These are phyloP conservation scores for Decapterus maruadsi DNA, from an alignment of 2,797 vertebrate species.

Conservation along the genomic window DNA sequence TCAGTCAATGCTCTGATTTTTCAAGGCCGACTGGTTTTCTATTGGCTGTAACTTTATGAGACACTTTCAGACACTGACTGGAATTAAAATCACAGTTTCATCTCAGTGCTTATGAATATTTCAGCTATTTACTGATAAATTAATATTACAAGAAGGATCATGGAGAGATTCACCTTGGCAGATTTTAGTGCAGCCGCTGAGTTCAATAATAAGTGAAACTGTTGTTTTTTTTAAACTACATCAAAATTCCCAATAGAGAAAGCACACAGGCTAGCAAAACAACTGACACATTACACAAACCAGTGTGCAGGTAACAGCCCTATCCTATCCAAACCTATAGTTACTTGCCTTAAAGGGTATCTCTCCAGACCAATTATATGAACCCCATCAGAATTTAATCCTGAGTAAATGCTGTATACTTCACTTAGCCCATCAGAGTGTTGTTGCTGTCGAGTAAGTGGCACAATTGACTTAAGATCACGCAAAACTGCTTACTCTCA, in stretches of 20 bases:
- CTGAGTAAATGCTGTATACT: slow-evolving; percentile 54
- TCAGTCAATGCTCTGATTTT: not conserved
- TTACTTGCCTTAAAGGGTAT: slow-evolving; percentile 46
- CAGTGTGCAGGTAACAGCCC: slow-evolving; percentile 49
- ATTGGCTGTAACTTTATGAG: not conserved
- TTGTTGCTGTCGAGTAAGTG: slow-evolving; percentile 63
- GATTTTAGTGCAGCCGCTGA: not conserved
- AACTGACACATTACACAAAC: slow-evolving; percentile 17
- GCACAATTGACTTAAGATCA: slow-evolving; percentile 74
- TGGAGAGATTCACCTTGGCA: not conserved
- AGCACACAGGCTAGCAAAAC: not conserved
- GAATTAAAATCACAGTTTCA: not conserved
- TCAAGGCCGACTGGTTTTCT: not conserved
- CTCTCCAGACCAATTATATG: slow-evolving; percentile 37
- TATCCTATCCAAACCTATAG: slow-evolving; percentile 34
- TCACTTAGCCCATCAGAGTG: slow-evolving; percentile 57
- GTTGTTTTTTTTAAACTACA: not conserved
- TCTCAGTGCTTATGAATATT: not conserved
- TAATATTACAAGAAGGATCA: not conserved
- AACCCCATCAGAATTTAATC: slow-evolving; percentile 50
- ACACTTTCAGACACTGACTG: not conserved
- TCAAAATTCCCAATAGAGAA: not conserved
- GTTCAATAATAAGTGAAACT: not conserved
- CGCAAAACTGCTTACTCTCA: slow-evolving; percentile 78
- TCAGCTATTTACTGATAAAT: not conserved